Conservation (phyloP, 2,888 invertebrate genomes). For the Drosophila rubida region DNA sequence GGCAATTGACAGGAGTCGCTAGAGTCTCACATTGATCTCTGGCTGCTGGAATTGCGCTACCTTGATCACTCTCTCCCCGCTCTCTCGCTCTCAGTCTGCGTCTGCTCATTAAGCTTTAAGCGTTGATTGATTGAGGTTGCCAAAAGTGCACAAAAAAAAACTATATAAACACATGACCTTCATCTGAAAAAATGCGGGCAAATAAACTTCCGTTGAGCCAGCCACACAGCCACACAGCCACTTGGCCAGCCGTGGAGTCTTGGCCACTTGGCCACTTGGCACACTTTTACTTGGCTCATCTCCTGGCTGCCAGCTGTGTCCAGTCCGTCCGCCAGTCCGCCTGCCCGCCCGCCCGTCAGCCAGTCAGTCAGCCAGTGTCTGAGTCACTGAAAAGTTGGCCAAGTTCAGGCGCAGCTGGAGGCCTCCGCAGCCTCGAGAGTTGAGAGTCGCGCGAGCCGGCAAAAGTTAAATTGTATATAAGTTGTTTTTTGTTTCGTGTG, state of each 20-base stretch:
- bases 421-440: conserved; percentile 26
- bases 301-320: conserved; percentile 41
- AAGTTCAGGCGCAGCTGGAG: conserved; percentile 76
- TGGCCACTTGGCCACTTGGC: conserved; percentile 65
- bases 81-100: neutral
- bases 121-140: conserved; percentile 69
- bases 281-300: conserved; percentile 70
- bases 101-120: conserved; percentile 59
- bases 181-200: conserved; percentile 74
- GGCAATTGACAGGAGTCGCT: conserved; percentile 8
- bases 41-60: conserved; percentile 42
- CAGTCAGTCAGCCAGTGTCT: conserved; percentile 11
- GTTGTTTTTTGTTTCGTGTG: conserved; percentile 30
- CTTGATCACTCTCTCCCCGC: neutral
- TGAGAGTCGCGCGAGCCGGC: conserved; percentile 9
- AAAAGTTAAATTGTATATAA: conserved; percentile 2
- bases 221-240: conserved; percentile 41
- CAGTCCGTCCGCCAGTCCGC: conserved; percentile 10
- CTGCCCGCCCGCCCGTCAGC: neutral
- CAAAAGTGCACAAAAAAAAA: conserved; percentile 52
- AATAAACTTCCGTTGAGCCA: conserved; percentile 72
- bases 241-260: conserved; percentile 10
- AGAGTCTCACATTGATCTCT: conserved; percentile 10
- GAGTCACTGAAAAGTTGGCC: conserved; percentile 68
- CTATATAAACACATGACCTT: conserved; percentile 60